Base-by-base conservation (phyloP, 2,888 invertebrate species). In the Yponomeuta malinellus region DNA sequence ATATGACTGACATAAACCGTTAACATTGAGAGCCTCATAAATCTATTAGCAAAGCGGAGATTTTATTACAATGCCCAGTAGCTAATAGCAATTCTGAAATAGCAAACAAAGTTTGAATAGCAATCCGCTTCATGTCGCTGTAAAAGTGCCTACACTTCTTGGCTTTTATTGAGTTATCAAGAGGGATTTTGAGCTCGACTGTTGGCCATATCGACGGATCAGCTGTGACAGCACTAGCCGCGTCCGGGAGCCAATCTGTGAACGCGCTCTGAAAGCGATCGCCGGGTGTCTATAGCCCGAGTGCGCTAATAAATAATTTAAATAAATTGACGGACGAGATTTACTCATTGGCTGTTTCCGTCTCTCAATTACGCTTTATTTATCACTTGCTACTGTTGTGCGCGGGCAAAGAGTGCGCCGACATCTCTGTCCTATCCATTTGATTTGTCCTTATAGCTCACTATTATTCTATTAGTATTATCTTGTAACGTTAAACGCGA, bases 261-360 rank as follows among this genome's bases (percentile, higher is more conserved):
- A 89, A 87, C 87, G 84, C 77, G 78, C 81, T 78, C 85, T 85
- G 87, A 85, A 88, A 88, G 81, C 87, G 89, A 90, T 89, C 89
- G 83, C 84, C 88, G 89, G 90, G 91, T 91, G 90, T 91, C 91
- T 90, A 91, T 91, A 89, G 87, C 88, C 52, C 84, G 86, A 83
- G 33, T 70, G 83, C 90, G 91, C 91, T 92, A 92, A 92, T 92
- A 92, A 92, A 92, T 92, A 90, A 92, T 92, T 92, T 91, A 89
- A 92, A 91, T 89, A 91, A 92, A 92, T 92, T 92, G 92, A 91
- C 91, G 90, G 91, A 90, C 90, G 92, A 90, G 91, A 92, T 92
- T 92, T 92, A 91, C 90, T 92, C 90, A 92, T 92, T 92, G 92
- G 85, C 84, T 87, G 91, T 90, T 91, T 92, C 92, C 92, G 91